phyloP scores from a whole-genome alignment of 2,797 vertebrate genomes.

The Neosilurus hyrtlii region DNA sequence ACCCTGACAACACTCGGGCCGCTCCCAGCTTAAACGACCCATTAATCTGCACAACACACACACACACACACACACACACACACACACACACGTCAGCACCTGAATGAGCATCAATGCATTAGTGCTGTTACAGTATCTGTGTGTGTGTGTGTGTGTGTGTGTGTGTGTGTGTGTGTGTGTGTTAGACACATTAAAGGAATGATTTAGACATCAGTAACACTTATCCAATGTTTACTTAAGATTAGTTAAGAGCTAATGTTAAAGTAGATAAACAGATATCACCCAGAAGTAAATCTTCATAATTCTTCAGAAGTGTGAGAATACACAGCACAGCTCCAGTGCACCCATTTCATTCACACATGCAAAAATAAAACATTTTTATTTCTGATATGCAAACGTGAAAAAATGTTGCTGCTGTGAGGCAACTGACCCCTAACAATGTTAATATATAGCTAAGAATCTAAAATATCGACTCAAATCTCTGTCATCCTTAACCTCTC shows the following conservation, averaged over 20 bases:
- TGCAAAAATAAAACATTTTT: too few relatives aligned
- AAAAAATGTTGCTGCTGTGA: too few relatives aligned
- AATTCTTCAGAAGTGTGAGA: not conserved
- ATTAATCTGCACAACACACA: conserved; percentile 83
- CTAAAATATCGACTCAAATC: too few relatives aligned
- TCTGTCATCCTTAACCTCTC: too few relatives aligned
- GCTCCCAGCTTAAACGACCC: conserved; percentile 92
- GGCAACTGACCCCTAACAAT: too few relatives aligned
- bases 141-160: conserved; percentile 6
- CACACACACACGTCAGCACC: conserved; percentile 3
- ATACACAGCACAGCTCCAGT: not conserved
- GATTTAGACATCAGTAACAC: not conserved
- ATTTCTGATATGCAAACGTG: too few relatives aligned
- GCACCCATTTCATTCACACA: too few relatives aligned
- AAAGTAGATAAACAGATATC: not conserved
- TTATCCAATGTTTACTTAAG: not conserved
- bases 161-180: not conserved
- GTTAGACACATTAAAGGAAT: not conserved
- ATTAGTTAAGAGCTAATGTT: not conserved
- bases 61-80: conserved; percentile 28
- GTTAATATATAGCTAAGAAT: too few relatives aligned
- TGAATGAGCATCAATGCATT: not conserved
- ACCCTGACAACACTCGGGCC: conserved; percentile 87
- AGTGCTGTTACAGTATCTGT: not conserved
- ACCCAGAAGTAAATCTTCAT: not conserved